Evolutionary conservation across 2,113 vertebrate species (phyloP).

Genomic region (Megalops atlanticus): DNA sequence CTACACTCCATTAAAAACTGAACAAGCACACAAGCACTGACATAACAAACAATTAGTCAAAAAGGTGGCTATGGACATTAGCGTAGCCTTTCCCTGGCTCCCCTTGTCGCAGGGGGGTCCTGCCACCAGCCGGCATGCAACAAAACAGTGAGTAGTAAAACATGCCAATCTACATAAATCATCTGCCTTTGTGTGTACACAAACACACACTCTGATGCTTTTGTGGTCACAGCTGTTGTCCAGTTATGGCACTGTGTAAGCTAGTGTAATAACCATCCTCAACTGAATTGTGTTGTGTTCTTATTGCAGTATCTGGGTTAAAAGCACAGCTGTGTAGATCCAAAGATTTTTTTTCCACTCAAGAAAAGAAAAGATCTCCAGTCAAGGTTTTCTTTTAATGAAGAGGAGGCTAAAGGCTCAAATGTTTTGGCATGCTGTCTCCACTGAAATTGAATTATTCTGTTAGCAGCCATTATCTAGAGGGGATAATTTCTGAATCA

Average conservation of each 20-base stretch:
- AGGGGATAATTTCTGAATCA: no score
- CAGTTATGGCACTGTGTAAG: no score
- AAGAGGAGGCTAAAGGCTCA: no score
- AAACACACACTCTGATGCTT: not conserved
- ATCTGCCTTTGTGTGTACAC: not conserved
- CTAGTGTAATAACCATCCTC: not conserved
- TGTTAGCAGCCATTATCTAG: no score
- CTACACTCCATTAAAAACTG: slow-evolving; percentile 75
- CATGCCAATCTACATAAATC: not conserved
- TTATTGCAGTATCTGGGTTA: no score
- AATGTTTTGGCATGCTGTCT: no score
- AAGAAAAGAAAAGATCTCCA: no score
- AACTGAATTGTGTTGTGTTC: no score
- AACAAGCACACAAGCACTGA: slow-evolving; percentile 58
- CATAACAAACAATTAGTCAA: slow-evolving; percentile 78
- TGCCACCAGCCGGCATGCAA: not conserved
- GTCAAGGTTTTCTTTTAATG: no score
- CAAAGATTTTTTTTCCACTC: no score
- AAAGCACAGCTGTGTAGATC: no score
- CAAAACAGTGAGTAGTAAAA: not conserved
- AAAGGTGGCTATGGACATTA: slow-evolving; percentile 52
- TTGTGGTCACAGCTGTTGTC: not conserved
- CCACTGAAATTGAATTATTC: no score
- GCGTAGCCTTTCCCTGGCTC: slow-evolving; percentile 35
- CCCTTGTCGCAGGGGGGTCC: not conserved